Base-by-base conservation (phyloP, 1,140 invertebrate species). In the Schmidtea mediterranea region DNA sequence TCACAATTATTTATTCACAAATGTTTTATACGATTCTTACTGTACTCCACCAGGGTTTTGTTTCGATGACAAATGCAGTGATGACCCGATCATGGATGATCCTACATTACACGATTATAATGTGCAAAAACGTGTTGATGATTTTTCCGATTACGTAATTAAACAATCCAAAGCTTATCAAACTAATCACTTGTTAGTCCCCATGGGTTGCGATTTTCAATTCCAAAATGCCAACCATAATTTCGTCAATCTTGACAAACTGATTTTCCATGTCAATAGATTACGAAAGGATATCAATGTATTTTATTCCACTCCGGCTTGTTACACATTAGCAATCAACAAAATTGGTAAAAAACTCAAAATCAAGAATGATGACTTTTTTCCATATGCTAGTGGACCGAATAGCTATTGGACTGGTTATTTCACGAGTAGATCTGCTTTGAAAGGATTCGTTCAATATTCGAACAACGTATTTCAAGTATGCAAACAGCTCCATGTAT, bases 331-430 rank as follows among this genome's bases (percentile, higher is more conserved):
- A 58, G 73, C 81, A 1, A 58, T 89, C 0, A 72, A 82, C 52
- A 71, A 78, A 53, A 63, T 72, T 1, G 71, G 75, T 52, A 57
- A 62, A n/a, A 68, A 63, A 0, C 75, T 78, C 67, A 68, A 77
- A 0, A 73, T n/a, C 0, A 82, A 82, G 56, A 62, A 65, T 10
- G 76, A 81, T 55, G 81, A 84, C 55, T 90, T 89, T 67, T 84
- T 87, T 56, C 86, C 87, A 0, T 94, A 94, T 64, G 76, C 81
- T 0, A 77, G 76, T 50, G 74, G 78, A 55, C 68, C 73, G 1
- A 76, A 87, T 55, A 68, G 75, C 0, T 89, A 76, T 60, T 94
- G 86, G 87, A 89, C 80, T 0, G 89, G 89, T 0, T 95, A 86
- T 60, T 97, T 82, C 59, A 82, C 82, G 0, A 90, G 83, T 52